These are phyloP conservation scores for Dreissena rostriformis DNA, from an alignment of 1,140 invertebrate species.

Conservation along the genomic window DNA sequence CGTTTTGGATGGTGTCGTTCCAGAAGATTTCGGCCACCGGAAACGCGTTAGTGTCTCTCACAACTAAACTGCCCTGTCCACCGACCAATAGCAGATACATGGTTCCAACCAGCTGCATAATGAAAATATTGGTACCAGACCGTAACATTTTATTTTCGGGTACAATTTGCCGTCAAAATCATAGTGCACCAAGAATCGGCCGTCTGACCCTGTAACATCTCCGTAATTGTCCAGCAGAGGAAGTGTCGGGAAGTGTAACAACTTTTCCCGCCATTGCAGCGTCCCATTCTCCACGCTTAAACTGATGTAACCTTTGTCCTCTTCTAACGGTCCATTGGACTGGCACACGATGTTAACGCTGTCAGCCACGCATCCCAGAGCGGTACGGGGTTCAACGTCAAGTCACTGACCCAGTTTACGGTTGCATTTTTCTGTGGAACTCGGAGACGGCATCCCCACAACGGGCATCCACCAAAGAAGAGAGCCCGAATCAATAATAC, in stretches of 20 bases:
- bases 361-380: conserved; percentile 58
- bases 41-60: background rate
- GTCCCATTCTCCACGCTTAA: background rate
- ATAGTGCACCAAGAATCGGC: conserved; percentile 4
- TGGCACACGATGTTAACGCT: conserved; percentile 54
- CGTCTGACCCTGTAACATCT: conserved; percentile 14
- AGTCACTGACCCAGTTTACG: background rate
- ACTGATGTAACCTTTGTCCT: conserved; percentile 9
- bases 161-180: background rate
- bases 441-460: conserved; percentile 52
- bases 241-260: conserved; percentile 1
- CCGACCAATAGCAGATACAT: background rate
- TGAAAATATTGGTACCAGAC: background rate
- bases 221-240: conserved; percentile 9
- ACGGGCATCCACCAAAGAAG: conserved; percentile 56
- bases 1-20: background rate
- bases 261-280: background rate
- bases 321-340: conserved; percentile 4
- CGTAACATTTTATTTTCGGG: background rate
- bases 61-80: background rate
- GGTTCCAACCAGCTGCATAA: background rate
- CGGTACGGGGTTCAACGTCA: background rate
- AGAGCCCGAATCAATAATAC: too few relatives aligned
- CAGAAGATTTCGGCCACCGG: background rate
- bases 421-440: background rate